A percentile compares a stretch with the other conserved stretches of the same genome.
Conservation (phyloP, 2,888 invertebrate species). For the Agrilus cyanescens region DNA sequence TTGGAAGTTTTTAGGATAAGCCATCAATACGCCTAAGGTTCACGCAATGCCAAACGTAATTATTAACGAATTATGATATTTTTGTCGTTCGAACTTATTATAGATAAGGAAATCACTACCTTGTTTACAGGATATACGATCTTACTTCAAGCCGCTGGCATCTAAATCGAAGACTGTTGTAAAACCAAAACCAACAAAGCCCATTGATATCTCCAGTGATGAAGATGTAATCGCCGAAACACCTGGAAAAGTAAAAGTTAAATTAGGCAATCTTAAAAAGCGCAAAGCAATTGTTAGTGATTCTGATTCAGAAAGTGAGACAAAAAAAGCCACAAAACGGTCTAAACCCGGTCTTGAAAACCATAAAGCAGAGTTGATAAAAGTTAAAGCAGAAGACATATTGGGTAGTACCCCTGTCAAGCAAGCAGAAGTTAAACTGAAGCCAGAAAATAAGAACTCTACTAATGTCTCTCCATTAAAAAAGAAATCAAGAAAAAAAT, state of each 20-base stretch:
- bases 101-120: no score
- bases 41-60: no score
- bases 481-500: conserved; percentile 13
- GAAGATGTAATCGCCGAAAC: conserved; percentile 47
- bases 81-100: no score
- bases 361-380: conserved; percentile 34
- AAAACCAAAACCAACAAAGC: conserved; percentile 23
- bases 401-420: conserved; percentile 52
- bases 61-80: no score
- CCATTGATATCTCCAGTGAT: conserved; percentile 38
- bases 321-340: conserved; percentile 16
- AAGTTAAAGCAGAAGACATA: conserved; percentile 39
- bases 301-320: conserved; percentile 23
- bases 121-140: conserved; percentile 49
- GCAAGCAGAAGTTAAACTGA: conserved; percentile 33
- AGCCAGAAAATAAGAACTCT: conserved; percentile 12
- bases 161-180: conserved; percentile 19
- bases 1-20: no score
- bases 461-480: conserved; percentile 5
- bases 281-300: conserved; percentile 18
- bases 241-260: conserved; percentile 28
- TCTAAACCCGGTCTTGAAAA: conserved; percentile 14
- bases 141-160: conserved; percentile 39
- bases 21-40: no score
- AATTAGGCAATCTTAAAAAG: conserved; percentile 19